These are phyloP conservation scores for Tenthredo amoena DNA, from an alignment of 2,888 invertebrate species.

Conservation along the genomic window DNA sequence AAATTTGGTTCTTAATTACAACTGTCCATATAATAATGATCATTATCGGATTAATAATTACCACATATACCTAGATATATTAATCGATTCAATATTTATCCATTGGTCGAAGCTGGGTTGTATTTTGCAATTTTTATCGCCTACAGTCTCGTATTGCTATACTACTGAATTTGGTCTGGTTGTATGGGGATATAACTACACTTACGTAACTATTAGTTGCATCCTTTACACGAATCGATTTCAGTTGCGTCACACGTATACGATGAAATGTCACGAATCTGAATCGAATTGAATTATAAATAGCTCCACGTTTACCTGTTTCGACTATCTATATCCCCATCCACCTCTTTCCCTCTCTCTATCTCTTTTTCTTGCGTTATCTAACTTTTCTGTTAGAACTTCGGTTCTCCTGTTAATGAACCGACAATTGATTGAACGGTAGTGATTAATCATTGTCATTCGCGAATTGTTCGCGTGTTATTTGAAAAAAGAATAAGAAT, in stretches of 20 bases:
- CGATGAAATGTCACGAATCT: constrained; percentile 34
- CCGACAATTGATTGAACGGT: neutral
- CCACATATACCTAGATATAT: neutral
- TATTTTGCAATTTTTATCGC: constrained; percentile 39
- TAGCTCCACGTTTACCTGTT: constrained; percentile 24
- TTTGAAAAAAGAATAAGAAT: neutral
- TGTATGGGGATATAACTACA: neutral
- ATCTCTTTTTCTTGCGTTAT: neutral
- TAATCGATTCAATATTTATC: constrained; percentile 18
- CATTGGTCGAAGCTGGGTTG: neutral
- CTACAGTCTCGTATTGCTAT: neutral
- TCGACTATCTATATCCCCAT: neutral
- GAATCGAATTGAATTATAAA: constrained; percentile 34
- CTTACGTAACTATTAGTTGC: constrained; percentile 22
- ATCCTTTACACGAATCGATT: neutral
- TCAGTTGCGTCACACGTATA: constrained; percentile 11
- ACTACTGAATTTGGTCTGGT: constrained; percentile 42
- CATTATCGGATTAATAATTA: constrained; percentile 20
- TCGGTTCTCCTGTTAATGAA: neutral
- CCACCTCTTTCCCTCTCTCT: neutral
- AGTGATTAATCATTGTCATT: neutral
- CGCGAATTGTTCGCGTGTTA: neutral
- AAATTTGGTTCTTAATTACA: constrained; percentile 14
- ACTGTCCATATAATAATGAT: neutral
- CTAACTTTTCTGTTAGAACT: neutral